These are phyloP conservation scores for Picus viridis DNA, from an alignment of 2,797 vertebrate genomes.

Conservation along the genomic window DNA sequence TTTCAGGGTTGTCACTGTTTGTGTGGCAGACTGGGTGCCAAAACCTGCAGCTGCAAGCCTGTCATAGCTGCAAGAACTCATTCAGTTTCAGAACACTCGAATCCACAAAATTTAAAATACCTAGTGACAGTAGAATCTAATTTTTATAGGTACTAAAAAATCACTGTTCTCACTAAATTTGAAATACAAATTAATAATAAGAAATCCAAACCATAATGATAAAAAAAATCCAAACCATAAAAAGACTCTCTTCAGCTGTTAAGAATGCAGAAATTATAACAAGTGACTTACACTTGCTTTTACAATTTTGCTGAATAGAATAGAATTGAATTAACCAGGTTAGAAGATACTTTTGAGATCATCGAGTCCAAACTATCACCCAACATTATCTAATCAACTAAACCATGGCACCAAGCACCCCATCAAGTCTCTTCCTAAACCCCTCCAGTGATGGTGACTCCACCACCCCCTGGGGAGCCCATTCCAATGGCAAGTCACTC, in stretches of 20 bases:
- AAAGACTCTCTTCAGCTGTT: neutral
- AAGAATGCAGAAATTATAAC: neutral
- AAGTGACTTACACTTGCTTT: no score
- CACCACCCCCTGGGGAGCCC: no score
- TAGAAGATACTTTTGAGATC: no score
- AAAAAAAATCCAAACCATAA: no score
- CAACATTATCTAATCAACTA: no score
- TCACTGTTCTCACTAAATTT: neutral
- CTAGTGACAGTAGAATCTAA: neutral
- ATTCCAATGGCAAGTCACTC: no score
- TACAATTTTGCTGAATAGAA: no score
- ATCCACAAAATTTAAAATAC: neutral
- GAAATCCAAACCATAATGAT: neutral
- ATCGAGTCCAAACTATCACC: no score
- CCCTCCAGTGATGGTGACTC: no score
- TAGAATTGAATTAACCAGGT: no score
- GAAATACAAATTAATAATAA: neutral
- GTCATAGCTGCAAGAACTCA: neutral
- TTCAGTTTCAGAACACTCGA: neutral
- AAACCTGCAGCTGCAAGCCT: neutral
- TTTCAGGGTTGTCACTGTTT: neutral
- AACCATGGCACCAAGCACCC: no score
- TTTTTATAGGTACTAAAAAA: neutral
- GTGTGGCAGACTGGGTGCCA: rapidly evolving
- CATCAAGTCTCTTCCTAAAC: no score